A percentile compares a stretch with the other conserved stretches of the same genome.
Evolutionary conservation across 2,113 vertebrate genomes (phyloP).

Genomic region (Psephotus haematonotus): DNA sequence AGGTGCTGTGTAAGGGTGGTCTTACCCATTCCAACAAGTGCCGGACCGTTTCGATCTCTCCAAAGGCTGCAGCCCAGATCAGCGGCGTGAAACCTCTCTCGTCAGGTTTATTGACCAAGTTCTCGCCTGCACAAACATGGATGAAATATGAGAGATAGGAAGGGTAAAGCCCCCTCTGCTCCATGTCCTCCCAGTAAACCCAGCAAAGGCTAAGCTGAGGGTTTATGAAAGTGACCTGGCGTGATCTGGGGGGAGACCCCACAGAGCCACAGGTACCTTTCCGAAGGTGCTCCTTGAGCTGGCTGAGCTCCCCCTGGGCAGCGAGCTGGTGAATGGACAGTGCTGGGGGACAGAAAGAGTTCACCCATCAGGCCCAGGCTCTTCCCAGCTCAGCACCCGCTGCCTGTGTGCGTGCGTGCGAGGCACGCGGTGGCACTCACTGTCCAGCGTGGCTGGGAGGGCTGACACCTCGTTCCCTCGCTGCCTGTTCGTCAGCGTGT

Average conservation of each 20-base stretch:
- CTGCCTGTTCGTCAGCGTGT: constrained; percentile 92
- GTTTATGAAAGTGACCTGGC: background rate
- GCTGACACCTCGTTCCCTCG: constrained; percentile 91
- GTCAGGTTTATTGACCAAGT: constrained; percentile 87
- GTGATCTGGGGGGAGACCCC: background rate
- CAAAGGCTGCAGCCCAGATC: constrained; percentile 95
- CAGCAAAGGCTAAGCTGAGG: background rate
- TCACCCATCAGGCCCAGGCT: background rate
- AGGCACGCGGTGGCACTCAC: constrained; percentile 70
- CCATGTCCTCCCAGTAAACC: background rate
- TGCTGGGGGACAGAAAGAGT: constrained; percentile 54
- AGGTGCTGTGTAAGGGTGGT: accelerated
- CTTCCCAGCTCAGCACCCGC: background rate
- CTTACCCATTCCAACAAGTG: constrained; percentile 90
- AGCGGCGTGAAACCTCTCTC: constrained; percentile 93
- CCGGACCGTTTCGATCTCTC: constrained; percentile 90
- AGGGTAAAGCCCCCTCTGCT: background rate
- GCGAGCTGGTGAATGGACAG: constrained; percentile 94
- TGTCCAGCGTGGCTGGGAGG: constrained; percentile 88
- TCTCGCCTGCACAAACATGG: constrained; percentile 72
- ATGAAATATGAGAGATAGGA: background rate
- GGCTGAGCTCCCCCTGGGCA: constrained; percentile 90
- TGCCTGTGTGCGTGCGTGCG: background rate
- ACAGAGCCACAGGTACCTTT: constrained; percentile 76
- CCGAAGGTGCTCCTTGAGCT: constrained; percentile 82